Evolutionary conservation across 2,888 invertebrate genomes (phyloP).

Genomic region (Leistus spinibarbis): DNA sequence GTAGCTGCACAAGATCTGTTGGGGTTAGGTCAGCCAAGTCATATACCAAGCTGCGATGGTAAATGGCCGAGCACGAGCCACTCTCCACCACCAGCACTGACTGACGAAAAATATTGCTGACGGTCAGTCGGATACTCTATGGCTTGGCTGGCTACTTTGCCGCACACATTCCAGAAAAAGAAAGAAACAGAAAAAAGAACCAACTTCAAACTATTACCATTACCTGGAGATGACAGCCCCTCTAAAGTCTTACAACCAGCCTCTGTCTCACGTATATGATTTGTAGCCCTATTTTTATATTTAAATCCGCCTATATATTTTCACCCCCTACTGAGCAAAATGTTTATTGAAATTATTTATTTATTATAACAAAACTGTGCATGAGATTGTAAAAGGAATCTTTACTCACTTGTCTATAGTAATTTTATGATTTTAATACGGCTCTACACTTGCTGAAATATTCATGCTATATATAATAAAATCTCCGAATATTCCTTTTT

Average conservation of each 20-base stretch:
- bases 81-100: not conserved
- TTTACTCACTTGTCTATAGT: no score
- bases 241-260: not conserved
- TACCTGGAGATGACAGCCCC: not conserved
- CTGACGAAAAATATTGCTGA: not conserved
- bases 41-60: constrained; percentile 46
- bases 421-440: no score
- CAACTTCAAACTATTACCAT: not conserved
- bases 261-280: not conserved
- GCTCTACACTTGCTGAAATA: no score
- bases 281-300: not conserved
- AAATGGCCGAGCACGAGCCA: constrained; percentile 23
- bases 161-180: not conserved
- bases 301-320: not conserved
- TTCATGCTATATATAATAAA: no score
- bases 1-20: constrained; percentile 58
- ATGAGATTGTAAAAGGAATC: no score
- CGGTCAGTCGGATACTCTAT: not conserved
- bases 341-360: not conserved
- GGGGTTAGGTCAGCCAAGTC: constrained; percentile 54
- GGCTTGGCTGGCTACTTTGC: not conserved
- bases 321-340: not conserved
- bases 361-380: not conserved
- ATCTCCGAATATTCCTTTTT: no score
- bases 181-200: not conserved